Evolutionary conservation across 2,113 vertebrate species (phyloP).

Genomic region (Prionailurus viverrinus): DNA sequence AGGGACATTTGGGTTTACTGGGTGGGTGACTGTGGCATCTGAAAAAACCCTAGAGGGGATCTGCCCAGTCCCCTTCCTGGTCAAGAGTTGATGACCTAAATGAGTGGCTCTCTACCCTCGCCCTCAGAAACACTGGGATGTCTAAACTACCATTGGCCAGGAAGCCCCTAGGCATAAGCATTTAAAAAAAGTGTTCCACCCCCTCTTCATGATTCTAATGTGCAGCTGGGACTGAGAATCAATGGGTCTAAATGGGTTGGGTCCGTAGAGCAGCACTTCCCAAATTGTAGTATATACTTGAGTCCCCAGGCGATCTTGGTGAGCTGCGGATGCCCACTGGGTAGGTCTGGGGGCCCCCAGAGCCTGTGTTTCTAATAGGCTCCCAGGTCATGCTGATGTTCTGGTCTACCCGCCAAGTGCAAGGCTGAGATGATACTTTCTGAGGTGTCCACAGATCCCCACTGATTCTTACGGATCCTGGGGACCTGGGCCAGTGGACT

Average conservation of each 20-base stretch:
- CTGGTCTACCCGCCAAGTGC: background rate
- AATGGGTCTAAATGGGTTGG: background rate
- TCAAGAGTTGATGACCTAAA: background rate
- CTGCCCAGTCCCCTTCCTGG: background rate
- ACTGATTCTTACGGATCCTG: background rate
- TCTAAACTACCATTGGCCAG: background rate
- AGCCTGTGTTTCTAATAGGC: background rate
- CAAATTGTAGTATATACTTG: accelerated
- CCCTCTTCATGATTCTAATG: background rate
- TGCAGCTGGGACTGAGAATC: background rate
- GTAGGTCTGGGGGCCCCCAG: no score
- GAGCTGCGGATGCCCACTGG: background rate
- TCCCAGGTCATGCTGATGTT: background rate
- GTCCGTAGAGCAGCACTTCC: accelerated
- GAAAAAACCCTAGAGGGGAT: background rate
- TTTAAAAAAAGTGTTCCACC: background rate
- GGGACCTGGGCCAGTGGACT: background rate
- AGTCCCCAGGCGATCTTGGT: background rate
- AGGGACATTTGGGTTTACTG: background rate
- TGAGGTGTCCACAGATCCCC: background rate
- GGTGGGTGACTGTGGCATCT: background rate
- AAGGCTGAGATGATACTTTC: background rate
- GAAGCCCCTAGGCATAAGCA: no score
- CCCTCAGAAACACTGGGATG: background rate
- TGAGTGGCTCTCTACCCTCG: background rate